phyloP scores from a whole-genome alignment of 1,140 invertebrate species.

The Meloidogyne floridensis region DNA sequence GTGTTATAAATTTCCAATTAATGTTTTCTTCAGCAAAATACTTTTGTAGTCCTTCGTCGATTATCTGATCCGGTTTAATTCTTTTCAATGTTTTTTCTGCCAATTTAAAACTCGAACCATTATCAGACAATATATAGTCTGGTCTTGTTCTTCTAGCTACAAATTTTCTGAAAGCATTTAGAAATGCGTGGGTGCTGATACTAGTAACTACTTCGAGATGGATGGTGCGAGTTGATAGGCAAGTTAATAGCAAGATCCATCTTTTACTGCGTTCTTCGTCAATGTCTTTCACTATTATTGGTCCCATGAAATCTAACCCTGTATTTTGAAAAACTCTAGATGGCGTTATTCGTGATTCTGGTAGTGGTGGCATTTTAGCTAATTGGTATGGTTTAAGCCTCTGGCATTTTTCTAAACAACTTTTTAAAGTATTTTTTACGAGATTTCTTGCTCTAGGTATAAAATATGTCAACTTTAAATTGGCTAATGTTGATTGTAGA shows the following conservation, averaged over 20 bases:
- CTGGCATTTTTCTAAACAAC: background rate
- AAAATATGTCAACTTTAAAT: background rate
- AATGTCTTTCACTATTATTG: background rate
- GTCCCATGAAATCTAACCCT: background rate
- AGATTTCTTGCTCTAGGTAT: background rate
- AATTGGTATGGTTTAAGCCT: background rate
- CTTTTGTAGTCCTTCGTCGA: background rate
- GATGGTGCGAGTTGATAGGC: background rate
- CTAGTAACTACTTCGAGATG: background rate
- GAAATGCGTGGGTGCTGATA: background rate
- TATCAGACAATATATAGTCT: background rate
- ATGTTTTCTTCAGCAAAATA: conserved; percentile 10
- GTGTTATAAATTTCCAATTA: conserved; percentile 5
- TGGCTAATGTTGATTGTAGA: background rate
- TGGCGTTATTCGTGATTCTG: background rate
- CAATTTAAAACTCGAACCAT: background rate
- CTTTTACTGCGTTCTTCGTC: conserved; percentile 5
- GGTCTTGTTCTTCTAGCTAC: conserved; percentile 6
- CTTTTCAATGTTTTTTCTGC: background rate
- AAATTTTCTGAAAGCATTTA: conserved; percentile 9
- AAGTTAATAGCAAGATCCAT: background rate
- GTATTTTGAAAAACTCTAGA: background rate
- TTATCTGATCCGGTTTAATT: background rate
- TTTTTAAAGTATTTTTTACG: background rate
- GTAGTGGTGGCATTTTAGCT: conserved; percentile 1